Evolutionary conservation across 1,140 invertebrate genomes (phyloP).

Genomic region (Amphibalanus amphitrite): DNA sequence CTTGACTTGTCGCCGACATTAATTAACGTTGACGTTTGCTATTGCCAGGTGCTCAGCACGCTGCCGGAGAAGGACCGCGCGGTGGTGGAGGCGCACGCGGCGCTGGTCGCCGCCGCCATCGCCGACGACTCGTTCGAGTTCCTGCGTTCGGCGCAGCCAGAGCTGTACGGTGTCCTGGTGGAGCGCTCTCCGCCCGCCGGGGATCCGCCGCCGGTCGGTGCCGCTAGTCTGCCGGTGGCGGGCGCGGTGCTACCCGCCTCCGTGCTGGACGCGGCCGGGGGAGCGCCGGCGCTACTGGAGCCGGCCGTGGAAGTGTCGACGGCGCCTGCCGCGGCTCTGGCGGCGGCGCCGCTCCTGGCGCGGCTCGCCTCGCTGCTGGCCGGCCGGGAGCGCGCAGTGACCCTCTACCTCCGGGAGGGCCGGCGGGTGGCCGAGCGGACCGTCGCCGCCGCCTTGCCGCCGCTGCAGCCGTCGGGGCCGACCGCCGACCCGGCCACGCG

Average conservation of each 20-base stretch:
- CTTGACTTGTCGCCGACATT: too few species aligned
- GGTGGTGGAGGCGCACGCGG: neutral
- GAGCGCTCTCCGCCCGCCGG: too few species aligned
- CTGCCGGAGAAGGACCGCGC: neutral
- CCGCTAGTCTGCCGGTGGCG: neutral
- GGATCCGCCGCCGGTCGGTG: neutral
- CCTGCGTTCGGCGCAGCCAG: neutral
- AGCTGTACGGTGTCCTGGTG: neutral
- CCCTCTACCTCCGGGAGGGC: neutral
- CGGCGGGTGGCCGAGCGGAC: neutral
- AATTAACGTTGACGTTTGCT: too few species aligned
- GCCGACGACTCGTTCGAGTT: neutral
- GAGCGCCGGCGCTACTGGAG: neutral
- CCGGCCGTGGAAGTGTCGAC: neutral
- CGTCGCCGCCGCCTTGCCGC: too few species aligned
- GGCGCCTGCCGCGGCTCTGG: neutral
- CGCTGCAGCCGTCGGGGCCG: too few species aligned
- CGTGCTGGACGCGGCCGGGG: neutral
- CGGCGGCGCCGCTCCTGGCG: neutral
- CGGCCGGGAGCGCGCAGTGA: neutral
- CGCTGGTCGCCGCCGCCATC: neutral
- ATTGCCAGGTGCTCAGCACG: neutral
- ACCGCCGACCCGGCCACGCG: neutral
- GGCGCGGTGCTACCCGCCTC: neutral
- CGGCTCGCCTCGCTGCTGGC: neutral